Evolutionary conservation across 2,797 vertebrate genomes (phyloP), one percentile per base, ranked within the genome.

Genomic region (Melanotaenia nigrans): DNA sequence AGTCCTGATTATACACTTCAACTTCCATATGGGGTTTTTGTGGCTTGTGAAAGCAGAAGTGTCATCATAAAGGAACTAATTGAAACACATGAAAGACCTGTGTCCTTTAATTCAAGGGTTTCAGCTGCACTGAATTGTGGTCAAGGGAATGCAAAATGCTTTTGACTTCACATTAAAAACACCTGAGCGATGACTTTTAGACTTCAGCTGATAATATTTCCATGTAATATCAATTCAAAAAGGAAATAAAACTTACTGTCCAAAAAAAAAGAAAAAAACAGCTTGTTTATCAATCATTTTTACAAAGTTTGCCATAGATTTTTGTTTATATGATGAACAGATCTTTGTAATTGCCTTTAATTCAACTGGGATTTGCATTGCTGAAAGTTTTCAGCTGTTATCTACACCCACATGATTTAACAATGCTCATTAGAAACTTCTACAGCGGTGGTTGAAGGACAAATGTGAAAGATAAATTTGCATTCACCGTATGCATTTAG

Each of bases 391-490:
- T 61, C 8, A 57, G 56, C 70, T 38, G 32, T 20, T 54, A 20
- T 66, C 53, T 54, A 61, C 64, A 54, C 0, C 24, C 5, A 36
- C 28, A 40, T 22, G 0, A 66, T 66, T 65, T 56, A 56, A 36
- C 24, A 66, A 0, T 0, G 2, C 64, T 66, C 12, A 32, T 49
- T 49, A 28, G 20, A 47, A 13, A n/a, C 57, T 40, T 54, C 38
- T 35, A 68, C 69, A 69, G 49, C 20, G 59, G 56, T 20, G 56
- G 69, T 65, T 75, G 45, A 83, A 74, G 76, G 81, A 72, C 83
- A 61, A 80, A 84, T 45, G 16, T 49, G 38, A 68, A 65, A 68
- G 61, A 85, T 70, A 68, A 3, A 83, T 82, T 74, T 71, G 57
- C 53, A 71, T 86, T 69, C 71, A 5, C 0, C 32, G 55, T 63